Conservation (phyloP, 1,140 invertebrate genomes). For the Drosophila sp. region DNA sequence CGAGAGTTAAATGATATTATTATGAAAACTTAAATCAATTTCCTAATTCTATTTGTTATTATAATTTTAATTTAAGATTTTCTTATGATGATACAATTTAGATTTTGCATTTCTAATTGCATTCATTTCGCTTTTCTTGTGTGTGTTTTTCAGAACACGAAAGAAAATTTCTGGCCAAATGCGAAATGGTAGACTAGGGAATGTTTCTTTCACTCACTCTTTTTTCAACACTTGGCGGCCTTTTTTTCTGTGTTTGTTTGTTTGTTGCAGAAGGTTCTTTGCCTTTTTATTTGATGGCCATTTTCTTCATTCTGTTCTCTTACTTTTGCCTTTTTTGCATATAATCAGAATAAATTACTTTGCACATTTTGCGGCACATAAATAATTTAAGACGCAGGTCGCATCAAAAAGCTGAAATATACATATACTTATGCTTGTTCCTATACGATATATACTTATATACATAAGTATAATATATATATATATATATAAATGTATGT, state of each 20-base stretch:
- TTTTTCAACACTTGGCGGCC: constrained; percentile 64
- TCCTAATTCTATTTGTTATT: not conserved
- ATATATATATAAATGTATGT: not conserved
- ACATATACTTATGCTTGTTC: constrained; percentile 18
- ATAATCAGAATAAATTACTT: constrained; percentile 80
- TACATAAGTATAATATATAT: not conserved
- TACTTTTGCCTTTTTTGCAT: constrained; percentile 53
- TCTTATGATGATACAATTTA: not conserved
- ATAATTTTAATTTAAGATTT: not conserved
- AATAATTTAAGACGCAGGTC: constrained; percentile 66
- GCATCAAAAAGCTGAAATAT: constrained; percentile 33
- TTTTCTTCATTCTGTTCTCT: constrained; percentile 40
- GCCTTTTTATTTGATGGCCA: constrained; percentile 67
- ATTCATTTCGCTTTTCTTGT: not conserved
- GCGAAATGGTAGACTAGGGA: constrained; percentile 9
- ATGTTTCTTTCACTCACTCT: constrained; percentile 8
- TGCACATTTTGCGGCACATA: constrained; percentile 79
- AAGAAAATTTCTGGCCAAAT: not conserved
- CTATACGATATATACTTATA: constrained; percentile 13
- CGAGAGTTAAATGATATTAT: not conserved
- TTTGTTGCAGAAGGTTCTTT: constrained; percentile 24
- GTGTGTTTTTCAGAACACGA: not conserved
- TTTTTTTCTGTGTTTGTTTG: constrained; percentile 36
- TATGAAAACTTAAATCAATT: too few relatives aligned
- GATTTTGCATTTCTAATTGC: constrained; percentile 1